Evolutionary conservation across 2,888 invertebrate genomes (phyloP).

Genomic region (Invenusta paracnida): DNA sequence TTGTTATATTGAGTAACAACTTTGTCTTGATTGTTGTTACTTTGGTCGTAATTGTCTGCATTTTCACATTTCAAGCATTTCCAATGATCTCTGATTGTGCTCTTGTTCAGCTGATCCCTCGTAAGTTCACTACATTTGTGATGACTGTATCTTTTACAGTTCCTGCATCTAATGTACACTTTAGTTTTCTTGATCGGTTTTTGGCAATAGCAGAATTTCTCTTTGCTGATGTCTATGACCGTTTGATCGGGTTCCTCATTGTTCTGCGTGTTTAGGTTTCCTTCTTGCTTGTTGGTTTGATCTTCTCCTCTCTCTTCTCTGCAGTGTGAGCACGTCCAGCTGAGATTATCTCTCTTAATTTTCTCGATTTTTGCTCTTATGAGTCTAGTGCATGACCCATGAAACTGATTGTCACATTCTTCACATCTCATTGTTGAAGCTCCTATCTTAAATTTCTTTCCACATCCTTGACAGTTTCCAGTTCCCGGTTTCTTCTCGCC

Average conservation of each 20-base stretch:
- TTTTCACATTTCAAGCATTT: not conserved
- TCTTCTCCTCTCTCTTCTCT: not conserved
- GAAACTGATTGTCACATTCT: not conserved
- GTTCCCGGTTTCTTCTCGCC: not conserved
- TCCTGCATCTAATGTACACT: not conserved
- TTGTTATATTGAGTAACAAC: not conserved
- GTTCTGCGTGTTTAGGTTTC: not conserved
- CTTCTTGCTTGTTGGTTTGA: not conserved
- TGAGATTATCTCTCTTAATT: not conserved
- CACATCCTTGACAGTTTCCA: not conserved
- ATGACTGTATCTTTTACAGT: not conserved
- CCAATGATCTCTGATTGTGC: not conserved
- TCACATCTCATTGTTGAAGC: not conserved
- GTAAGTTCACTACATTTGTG: not conserved
- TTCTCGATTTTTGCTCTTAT: not conserved
- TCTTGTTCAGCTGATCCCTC: not conserved
- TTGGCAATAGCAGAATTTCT: not conserved
- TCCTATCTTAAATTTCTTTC: not conserved
- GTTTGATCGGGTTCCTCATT: not conserved
- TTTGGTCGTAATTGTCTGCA: not conserved
- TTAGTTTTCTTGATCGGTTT: not conserved
- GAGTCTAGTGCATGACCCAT: not conserved
- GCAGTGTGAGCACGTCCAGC: not conserved
- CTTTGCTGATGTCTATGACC: not conserved
- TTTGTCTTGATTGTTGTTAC: not conserved